Evolutionary conservation across 2,113 vertebrate genomes (phyloP).

Genomic region (Cyanocitta stelleri): DNA sequence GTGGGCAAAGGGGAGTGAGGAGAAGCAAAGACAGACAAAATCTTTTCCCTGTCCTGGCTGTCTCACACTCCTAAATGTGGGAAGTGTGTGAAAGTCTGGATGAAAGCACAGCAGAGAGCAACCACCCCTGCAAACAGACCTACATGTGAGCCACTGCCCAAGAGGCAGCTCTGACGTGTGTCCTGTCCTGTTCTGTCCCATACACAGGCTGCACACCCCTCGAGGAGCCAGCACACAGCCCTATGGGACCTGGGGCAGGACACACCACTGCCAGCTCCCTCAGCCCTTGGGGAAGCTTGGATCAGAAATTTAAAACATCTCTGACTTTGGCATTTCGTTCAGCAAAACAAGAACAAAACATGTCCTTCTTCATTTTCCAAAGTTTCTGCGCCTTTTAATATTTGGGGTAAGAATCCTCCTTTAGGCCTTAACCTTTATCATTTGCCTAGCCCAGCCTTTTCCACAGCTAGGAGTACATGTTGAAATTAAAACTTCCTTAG

Average conservation of each 20-base stretch:
- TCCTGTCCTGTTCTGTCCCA: neutral
- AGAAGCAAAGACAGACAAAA: neutral
- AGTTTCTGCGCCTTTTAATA: neutral
- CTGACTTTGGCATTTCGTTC: neutral
- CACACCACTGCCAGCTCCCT: neutral
- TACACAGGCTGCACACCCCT: fast-evolving
- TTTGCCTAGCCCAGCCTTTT: neutral
- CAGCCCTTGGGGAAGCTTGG: neutral
- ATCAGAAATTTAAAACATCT: neutral
- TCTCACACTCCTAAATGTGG: neutral
- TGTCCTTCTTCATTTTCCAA: neutral
- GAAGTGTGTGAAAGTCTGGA: neutral
- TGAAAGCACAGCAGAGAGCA: neutral
- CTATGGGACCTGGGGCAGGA: neutral
- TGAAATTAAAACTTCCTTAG: neutral
- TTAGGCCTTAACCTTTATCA: neutral
- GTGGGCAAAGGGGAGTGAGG: neutral
- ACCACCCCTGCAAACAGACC: neutral
- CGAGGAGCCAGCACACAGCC: neutral
- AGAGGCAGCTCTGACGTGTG: neutral
- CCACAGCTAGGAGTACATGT: neutral
- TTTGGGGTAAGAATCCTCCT: neutral
- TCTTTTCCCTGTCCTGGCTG: neutral
- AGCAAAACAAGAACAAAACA: neutral
- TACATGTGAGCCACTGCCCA: fast-evolving